These are phyloP conservation scores for Bombus impatiens DNA, from an alignment of 1,140 invertebrate genomes.

Conservation along the genomic window DNA sequence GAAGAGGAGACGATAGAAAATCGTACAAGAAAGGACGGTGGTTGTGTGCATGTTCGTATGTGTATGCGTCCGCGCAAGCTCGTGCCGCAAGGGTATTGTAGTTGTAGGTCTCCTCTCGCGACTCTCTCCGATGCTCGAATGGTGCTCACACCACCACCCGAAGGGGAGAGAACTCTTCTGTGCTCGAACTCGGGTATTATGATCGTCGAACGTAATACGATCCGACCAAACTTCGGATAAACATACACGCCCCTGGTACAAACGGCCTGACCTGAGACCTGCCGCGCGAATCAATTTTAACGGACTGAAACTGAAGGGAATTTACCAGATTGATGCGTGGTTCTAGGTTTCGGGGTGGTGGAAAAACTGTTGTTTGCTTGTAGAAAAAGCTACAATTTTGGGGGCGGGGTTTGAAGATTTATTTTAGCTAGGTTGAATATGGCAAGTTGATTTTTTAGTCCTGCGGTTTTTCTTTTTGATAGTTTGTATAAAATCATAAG, in stretches of 20 bases:
- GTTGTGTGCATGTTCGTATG: background rate
- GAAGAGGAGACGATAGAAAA: background rate
- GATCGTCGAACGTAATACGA: conserved; percentile 53
- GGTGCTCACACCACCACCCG: background rate
- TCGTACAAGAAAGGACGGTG: conserved; percentile 35
- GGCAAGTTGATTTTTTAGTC: background rate
- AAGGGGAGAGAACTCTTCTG: conserved; percentile 32
- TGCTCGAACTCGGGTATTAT: conserved; percentile 50
- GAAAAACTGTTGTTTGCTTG: background rate
- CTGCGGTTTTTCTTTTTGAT: too few species aligned
- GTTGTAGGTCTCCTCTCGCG: conserved; percentile 44
- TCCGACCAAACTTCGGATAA: conserved; percentile 50
- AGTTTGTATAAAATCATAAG: too few species aligned
- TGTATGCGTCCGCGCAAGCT: background rate
- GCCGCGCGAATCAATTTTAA: conserved; percentile 34
- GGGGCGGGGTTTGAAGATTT: too few species aligned
- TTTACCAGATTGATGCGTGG: conserved; percentile 16
- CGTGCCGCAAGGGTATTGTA: conserved; percentile 59
- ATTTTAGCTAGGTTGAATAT: background rate
- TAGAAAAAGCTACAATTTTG: background rate
- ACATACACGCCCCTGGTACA: conserved; percentile 43
- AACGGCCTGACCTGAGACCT: background rate
- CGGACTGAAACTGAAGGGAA: conserved; percentile 26
- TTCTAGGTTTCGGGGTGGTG: background rate
- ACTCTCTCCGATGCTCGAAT: conserved; percentile 41